phyloP scores from a whole-genome alignment of 2,113 vertebrate genomes.

The Rhinopomastus cyanomelas region DNA sequence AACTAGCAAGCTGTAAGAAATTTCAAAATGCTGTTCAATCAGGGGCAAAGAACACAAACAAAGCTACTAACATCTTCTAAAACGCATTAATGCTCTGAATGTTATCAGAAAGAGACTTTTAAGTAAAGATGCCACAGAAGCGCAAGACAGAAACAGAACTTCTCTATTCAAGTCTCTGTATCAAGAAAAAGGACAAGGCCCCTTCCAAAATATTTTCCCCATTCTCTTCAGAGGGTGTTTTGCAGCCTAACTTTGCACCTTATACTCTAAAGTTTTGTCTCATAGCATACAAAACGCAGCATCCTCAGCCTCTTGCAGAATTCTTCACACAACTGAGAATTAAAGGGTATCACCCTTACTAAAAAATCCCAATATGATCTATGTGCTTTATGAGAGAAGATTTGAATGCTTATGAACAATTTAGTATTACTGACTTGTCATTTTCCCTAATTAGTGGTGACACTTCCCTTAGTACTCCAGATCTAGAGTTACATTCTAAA shows the following conservation, averaged over 20 bases:
- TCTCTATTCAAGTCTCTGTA: not conserved
- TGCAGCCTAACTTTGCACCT: not conserved
- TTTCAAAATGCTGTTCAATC: not conserved
- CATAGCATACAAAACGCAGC: not conserved
- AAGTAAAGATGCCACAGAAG: not conserved
- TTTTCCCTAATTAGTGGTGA: not conserved
- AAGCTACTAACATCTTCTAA: not conserved
- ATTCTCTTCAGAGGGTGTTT: not conserved
- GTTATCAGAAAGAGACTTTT: not conserved
- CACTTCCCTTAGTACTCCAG: not conserved
- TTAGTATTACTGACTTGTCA: not conserved
- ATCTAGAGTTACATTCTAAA: not conserved
- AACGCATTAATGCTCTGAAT: not conserved
- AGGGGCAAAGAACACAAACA: not conserved
- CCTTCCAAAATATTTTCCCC: not conserved
- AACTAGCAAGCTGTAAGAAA: not conserved
- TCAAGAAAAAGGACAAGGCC: not conserved
- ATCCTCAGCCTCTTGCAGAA: not conserved
- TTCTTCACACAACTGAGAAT: not conserved
- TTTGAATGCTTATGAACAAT: not conserved
- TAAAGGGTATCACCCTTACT: not conserved
- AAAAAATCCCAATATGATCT: not conserved
- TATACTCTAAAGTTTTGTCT: not conserved
- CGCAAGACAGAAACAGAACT: not conserved
- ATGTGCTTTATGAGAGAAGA: not conserved